Percentiles rank a stretch among this genome's conserved stretches.
phyloP scores from a whole-genome alignment of 2,113 vertebrate species.

The Thomomys bottae region DNA sequence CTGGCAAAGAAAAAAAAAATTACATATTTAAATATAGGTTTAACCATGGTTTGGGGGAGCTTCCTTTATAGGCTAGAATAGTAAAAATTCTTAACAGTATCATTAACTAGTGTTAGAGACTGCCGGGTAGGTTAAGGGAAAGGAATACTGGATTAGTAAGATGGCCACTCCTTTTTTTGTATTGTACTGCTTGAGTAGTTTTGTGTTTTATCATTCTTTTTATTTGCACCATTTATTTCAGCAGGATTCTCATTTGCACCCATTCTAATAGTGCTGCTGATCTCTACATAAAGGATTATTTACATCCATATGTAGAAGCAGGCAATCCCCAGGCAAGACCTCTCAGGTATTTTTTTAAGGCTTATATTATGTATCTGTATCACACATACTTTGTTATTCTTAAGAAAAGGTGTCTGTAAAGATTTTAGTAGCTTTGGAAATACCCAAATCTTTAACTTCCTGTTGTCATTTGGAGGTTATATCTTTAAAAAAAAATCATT shows the following conservation, averaged over 20 bases:
- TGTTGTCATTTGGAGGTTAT: conserved; percentile 81
- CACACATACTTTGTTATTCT: conserved; percentile 85
- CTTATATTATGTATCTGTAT: conserved; percentile 87
- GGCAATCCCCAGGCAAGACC: conserved; percentile 99
- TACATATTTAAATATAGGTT: conserved; percentile 22
- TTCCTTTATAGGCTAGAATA: conserved; percentile 64
- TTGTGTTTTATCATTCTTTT: conserved; percentile 90
- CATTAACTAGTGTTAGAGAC: conserved; percentile 53
- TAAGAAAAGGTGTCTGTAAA: conserved; percentile 90
- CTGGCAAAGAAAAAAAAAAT: conserved; percentile 8
- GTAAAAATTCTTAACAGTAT: conserved; percentile 52
- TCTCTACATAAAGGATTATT: conserved; percentile 99
- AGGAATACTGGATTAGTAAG: conserved; percentile 70
- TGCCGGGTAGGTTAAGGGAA: conserved; percentile 65
- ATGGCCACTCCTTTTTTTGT: conserved; percentile 86
- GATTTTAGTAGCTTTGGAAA: conserved; percentile 76
- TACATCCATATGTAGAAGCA: conserved; percentile 99
- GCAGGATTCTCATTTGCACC: conserved; percentile 99
- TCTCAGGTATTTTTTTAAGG: conserved; percentile 96
- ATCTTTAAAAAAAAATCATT: conserved; percentile 76
- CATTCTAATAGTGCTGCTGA: conserved; percentile 99
- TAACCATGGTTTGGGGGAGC: conserved; percentile 67
- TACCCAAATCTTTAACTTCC: conserved; percentile 60
- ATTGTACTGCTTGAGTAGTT: conserved; percentile 88
- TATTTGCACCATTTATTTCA: conserved; percentile 90